Percentiles rank a stretch among this genome's conserved stretches.
Evolutionary conservation across 2,888 invertebrate genomes (phyloP).

Genomic region (Nomada fucata): DNA sequence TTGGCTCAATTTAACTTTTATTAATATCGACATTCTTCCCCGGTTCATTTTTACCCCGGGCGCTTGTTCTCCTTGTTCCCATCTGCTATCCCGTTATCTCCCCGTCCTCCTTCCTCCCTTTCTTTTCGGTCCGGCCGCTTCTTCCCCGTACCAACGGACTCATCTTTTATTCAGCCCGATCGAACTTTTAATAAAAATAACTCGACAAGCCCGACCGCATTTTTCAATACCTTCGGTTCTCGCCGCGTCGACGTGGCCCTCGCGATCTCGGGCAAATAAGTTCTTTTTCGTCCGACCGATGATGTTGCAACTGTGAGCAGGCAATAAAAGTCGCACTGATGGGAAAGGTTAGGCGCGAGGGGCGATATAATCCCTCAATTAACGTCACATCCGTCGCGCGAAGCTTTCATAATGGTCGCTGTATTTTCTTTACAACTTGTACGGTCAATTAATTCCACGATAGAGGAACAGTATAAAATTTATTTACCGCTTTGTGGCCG

Average conservation of each 20-base stretch:
- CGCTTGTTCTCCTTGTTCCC: conserved; percentile 60
- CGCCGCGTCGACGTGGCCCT: conserved; percentile 29
- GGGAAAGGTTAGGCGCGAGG: neutral
- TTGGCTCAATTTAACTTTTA: conserved; percentile 81
- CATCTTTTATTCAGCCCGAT: conserved; percentile 83
- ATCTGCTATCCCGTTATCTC: conserved; percentile 3
- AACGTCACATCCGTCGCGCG: neutral
- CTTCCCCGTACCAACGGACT: conserved; percentile 64
- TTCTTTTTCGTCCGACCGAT: neutral
- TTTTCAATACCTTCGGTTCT: conserved; percentile 48
- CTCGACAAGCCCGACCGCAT: conserved; percentile 48
- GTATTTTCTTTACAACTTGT: neutral
- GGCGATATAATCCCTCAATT: neutral
- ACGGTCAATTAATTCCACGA: conserved; percentile 16
- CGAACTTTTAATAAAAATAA: conserved; percentile 80
- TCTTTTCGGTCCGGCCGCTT: conserved; percentile 13
- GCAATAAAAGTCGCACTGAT: neutral
- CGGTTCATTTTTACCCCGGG: conserved; percentile 72
- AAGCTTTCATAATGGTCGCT: neutral
- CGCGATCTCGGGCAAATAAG: conserved; percentile 1
- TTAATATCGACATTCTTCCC: conserved; percentile 81
- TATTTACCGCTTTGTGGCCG: neutral
- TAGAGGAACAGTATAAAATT: conserved; percentile 24
- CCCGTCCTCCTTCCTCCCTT: conserved; percentile 4
- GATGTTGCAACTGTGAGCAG: neutral